Evolutionary conservation across 1,140 invertebrate species (phyloP).

Genomic region (Oryctes rhinoceros): DNA sequence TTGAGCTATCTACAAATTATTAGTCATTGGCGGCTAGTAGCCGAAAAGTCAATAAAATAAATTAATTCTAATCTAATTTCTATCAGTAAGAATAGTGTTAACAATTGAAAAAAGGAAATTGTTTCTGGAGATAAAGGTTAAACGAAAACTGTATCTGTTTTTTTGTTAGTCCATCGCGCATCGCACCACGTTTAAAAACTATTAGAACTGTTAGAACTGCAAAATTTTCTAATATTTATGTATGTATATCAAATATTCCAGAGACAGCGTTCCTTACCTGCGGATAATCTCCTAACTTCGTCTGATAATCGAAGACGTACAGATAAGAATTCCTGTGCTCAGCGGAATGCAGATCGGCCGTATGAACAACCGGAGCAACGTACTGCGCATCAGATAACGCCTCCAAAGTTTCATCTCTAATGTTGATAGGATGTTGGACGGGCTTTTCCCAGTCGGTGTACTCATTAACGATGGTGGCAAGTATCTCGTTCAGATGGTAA

Average conservation of each 20-base stretch:
- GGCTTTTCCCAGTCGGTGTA: constrained; percentile 97
- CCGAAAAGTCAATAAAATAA: too few species aligned
- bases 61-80: too few species aligned
- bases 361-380: constrained; percentile 91
- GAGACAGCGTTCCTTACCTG: constrained; percentile 69
- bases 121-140: too few species aligned
- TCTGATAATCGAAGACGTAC: constrained; percentile 95
- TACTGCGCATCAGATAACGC: constrained; percentile 93
- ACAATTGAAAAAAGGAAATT: too few species aligned
- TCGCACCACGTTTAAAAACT: too few species aligned
- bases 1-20: too few species aligned
- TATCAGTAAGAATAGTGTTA: too few species aligned
- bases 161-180: too few species aligned
- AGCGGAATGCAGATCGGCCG: constrained; percentile 90
- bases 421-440: constrained; percentile 90
- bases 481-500: constrained; percentile 84
- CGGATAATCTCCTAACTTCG: constrained; percentile 88
- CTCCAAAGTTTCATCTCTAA: constrained; percentile 93
- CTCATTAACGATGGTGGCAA: constrained; percentile 92
- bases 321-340: constrained; percentile 84
- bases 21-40: too few species aligned
- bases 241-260: background rate
- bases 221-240: too few species aligned
- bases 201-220: too few species aligned
- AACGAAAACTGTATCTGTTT: too few species aligned